Evolutionary conservation across 2,113 vertebrate species (phyloP).

Genomic region (Megaleporinus macrocephalus): DNA sequence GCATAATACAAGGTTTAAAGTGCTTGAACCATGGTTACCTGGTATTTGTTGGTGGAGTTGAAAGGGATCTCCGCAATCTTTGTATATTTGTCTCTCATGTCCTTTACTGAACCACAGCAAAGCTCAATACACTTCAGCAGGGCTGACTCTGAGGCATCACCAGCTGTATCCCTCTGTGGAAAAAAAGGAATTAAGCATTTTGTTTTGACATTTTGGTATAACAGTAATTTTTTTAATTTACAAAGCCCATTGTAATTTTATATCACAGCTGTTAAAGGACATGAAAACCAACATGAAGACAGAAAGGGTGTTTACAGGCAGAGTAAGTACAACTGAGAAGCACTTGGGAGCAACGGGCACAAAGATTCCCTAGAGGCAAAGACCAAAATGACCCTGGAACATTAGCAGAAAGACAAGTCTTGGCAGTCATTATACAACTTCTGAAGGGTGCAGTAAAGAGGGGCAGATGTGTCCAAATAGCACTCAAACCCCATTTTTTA

Average conservation of each 20-base stretch:
- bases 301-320: slow-evolving; percentile 33
- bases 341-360: slow-evolving; percentile 40
- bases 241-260: no score
- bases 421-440: slow-evolving; percentile 30
- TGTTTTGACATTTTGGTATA: not conserved
- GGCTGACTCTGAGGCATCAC: slow-evolving; percentile 91
- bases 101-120: slow-evolving; percentile 88
- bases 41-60: slow-evolving; percentile 97
- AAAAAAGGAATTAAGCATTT: not conserved
- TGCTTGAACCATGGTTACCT: slow-evolving; percentile 71
- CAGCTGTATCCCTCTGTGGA: slow-evolving; percentile 86
- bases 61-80: slow-evolving; percentile 93
- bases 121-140: slow-evolving; percentile 94
- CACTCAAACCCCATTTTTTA: not conserved
- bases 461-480: not conserved
- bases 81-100: slow-evolving; percentile 83
- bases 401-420: slow-evolving; percentile 47
- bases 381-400: not conserved
- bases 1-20: not conserved
- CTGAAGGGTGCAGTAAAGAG: not conserved
- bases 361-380: slow-evolving; percentile 18
- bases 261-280: not conserved
- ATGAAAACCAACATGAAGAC: slow-evolving; percentile 22
- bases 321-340: not conserved
- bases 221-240: no score